phyloP scores from a whole-genome alignment of 1,140 invertebrate species.

The Periplaneta americana region DNA sequence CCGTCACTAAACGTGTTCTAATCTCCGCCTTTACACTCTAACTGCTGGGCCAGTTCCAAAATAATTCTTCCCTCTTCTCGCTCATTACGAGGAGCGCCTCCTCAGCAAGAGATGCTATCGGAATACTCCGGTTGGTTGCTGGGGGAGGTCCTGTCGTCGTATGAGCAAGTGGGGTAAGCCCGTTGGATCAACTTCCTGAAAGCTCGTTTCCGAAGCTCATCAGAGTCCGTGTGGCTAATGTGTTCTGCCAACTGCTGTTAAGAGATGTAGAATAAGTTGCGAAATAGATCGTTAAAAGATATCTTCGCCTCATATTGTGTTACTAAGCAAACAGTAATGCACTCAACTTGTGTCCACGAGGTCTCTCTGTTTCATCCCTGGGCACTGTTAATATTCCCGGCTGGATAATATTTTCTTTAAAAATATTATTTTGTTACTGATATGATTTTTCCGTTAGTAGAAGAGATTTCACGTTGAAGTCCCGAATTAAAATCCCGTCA shows the following conservation, averaged over 20 bases:
- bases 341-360: no score
- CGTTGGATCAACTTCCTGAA: neutral
- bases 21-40: neutral
- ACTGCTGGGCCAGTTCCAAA: slow-evolving; percentile 3
- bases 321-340: neutral
- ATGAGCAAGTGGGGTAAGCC: neutral
- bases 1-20: slow-evolving; percentile 3
- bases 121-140: neutral
- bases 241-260: neutral
- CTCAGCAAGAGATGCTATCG: neutral
- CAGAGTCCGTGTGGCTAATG: neutral
- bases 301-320: neutral
- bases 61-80: neutral
- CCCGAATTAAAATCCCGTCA: no score
- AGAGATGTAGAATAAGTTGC: neutral
- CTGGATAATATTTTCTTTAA: no score
- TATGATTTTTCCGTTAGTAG: no score
- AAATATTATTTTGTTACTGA: no score
- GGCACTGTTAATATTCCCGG: no score
- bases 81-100: neutral
- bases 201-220: slow-evolving; percentile 6
- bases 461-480: no score
- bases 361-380: neutral
- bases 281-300: neutral
- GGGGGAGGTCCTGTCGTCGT: neutral